Percentiles rank a stretch among this genome's conserved stretches.
phyloP scores from a whole-genome alignment of 2,113 vertebrate genomes.

The Leiothrix lutea region DNA sequence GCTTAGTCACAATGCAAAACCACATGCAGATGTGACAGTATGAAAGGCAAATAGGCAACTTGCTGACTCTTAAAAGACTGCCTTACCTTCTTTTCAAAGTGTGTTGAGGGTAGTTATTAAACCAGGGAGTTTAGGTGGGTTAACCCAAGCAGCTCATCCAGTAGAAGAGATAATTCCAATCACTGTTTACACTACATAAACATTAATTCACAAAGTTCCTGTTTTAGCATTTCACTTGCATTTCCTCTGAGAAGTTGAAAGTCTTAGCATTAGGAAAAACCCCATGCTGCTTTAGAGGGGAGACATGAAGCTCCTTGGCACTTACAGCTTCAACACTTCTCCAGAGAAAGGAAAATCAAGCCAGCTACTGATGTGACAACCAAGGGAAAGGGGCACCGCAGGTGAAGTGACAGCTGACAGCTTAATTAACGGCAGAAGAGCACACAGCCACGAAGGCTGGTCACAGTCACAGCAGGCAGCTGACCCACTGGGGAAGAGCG shows the following conservation, averaged over 20 bases:
- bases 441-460: not conserved
- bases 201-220: not conserved
- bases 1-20: not conserved
- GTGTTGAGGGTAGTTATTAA: not conserved
- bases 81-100: not conserved
- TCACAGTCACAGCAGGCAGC: not conserved
- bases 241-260: not conserved
- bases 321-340: not conserved
- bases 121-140: not conserved
- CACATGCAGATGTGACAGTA: not conserved
- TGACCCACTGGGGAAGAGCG: not conserved
- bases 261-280: not conserved
- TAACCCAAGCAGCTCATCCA: not conserved
- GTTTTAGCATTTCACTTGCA: not conserved
- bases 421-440: not conserved
- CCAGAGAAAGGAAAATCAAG: not conserved
- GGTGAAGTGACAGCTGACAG: not conserved
- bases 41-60: not conserved
- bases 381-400: not conserved
- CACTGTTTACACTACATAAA: not conserved
- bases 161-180: not conserved
- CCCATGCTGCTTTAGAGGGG: not conserved
- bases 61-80: not conserved
- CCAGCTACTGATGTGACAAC: fast-evolving
- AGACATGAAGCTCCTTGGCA: not conserved